phyloP scores from a whole-genome alignment of 2,797 vertebrate species.

The Melanotaenia parkinsoni region DNA sequence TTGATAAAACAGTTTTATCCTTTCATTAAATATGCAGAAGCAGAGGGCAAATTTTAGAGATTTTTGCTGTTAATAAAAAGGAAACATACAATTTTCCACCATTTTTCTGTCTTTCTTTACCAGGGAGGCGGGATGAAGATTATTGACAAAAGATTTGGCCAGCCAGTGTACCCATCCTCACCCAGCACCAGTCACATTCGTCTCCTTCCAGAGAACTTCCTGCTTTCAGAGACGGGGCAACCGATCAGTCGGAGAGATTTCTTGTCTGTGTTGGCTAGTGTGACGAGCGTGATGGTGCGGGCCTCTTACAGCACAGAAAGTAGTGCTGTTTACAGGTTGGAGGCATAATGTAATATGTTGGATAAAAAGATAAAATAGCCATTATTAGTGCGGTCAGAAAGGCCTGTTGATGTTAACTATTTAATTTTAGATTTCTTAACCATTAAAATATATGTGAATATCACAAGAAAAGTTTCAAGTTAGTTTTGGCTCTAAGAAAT shows the following conservation, averaged over 20 bases:
- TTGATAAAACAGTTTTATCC: constrained; percentile 6
- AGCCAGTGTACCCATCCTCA: constrained; percentile 70
- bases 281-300: constrained; percentile 72
- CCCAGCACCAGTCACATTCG: constrained; percentile 57
- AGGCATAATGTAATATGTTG: not conserved
- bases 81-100: not conserved
- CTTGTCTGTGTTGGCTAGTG: constrained; percentile 66
- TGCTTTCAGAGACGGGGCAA: constrained; percentile 44
- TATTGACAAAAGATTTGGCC: constrained; percentile 58
- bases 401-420: not conserved
- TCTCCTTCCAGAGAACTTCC: constrained; percentile 75
- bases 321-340: constrained; percentile 76
- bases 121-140: constrained; percentile 74
- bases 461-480: not conserved
- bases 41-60: not conserved
- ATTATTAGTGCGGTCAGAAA: not conserved
- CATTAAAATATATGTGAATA: not conserved
- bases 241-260: constrained; percentile 71
- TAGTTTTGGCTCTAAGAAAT: constrained; percentile 2
- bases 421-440: not conserved
- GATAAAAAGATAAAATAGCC: not conserved
- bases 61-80: constrained; percentile 6
- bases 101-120: not conserved
- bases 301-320: constrained; percentile 75
- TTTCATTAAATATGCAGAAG: constrained; percentile 9